These are phyloP conservation scores for Sinopyrophorus schimmeli DNA, from an alignment of 2,888 invertebrate species.

Conservation along the genomic window DNA sequence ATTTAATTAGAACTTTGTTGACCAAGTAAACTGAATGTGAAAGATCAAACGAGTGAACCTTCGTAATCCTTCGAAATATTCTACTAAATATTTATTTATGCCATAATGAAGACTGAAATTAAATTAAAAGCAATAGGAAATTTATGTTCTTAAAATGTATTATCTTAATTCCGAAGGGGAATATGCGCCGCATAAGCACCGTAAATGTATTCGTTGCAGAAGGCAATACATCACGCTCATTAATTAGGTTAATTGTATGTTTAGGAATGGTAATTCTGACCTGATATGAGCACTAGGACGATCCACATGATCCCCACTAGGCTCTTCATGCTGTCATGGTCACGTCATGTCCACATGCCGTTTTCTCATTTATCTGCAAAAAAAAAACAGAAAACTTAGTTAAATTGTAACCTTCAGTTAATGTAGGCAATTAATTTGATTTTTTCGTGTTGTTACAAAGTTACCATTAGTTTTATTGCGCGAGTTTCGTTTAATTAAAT, in stretches of 20 bases:
- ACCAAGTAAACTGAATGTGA: neutral
- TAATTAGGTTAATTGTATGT: constrained; percentile 24
- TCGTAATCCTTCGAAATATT: too few species aligned
- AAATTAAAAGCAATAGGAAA: too few species aligned
- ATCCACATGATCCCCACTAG: constrained; percentile 66
- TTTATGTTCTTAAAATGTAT: too few species aligned
- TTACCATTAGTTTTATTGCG: too few species aligned
- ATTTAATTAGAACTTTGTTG: constrained; percentile 6
- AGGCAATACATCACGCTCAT: constrained; percentile 17
- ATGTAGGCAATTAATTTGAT: too few species aligned
- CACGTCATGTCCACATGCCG: constrained; percentile 58
- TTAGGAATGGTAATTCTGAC: constrained; percentile 45
- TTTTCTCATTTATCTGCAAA: constrained; percentile 43
- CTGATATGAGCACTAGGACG: constrained; percentile 64
- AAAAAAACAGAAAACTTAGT: too few species aligned
- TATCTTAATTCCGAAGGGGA: too few species aligned
- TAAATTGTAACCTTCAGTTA: too few species aligned
- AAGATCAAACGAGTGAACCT: constrained; percentile 6
- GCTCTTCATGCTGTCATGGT: constrained; percentile 63
- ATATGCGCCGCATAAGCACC: constrained; percentile 2
- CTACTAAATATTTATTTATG: too few species aligned
- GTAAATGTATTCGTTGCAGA: constrained; percentile 14
- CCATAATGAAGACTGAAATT: too few species aligned
- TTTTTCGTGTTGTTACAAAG: too few species aligned
- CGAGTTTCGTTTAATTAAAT: too few species aligned